Evolutionary conservation across 2,888 invertebrate species (phyloP).

Genomic region (Ochropacha duplaris): DNA sequence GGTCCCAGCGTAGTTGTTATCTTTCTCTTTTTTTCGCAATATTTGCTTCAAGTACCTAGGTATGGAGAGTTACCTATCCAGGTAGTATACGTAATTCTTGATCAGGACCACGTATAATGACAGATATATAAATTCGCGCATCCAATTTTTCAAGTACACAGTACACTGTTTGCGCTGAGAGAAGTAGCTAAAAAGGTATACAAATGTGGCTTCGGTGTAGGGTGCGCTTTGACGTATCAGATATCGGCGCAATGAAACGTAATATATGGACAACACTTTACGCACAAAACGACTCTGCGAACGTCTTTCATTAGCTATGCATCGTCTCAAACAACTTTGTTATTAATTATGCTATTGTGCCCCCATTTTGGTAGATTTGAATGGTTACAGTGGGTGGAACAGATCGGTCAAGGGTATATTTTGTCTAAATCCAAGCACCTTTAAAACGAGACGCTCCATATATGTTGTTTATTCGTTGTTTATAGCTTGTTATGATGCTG

Average conservation of each 20-base stretch:
- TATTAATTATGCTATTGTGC: conserved; percentile 64
- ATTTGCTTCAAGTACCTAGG: too few relatives aligned
- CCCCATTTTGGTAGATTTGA: conserved; percentile 49
- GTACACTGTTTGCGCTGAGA: too few relatives aligned
- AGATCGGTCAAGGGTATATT: conserved; percentile 61
- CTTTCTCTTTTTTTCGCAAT: too few relatives aligned
- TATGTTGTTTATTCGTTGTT: conserved; percentile 28
- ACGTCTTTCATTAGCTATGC: conserved; percentile 46
- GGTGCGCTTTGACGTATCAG: too few relatives aligned
- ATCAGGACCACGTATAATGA: too few relatives aligned
- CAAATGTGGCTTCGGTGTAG: too few relatives aligned
- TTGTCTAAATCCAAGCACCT: conserved; percentile 35
- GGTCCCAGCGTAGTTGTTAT: too few relatives aligned
- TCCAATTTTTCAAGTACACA: too few relatives aligned
- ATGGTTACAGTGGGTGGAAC: conserved; percentile 55
- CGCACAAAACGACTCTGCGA: conserved; percentile 27
- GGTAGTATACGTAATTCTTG: too few relatives aligned
- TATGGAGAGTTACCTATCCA: too few relatives aligned
- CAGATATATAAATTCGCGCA: too few relatives aligned
- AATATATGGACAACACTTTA: background rate
- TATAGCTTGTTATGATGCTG: conserved; percentile 15
- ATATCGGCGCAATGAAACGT: background rate
- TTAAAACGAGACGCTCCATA: conserved; percentile 27
- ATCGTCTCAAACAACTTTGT: conserved; percentile 45
- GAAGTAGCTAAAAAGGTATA: background rate